Base-by-base conservation (phyloP, 2,797 vertebrate species). In the Lepus oiostolus region DNA sequence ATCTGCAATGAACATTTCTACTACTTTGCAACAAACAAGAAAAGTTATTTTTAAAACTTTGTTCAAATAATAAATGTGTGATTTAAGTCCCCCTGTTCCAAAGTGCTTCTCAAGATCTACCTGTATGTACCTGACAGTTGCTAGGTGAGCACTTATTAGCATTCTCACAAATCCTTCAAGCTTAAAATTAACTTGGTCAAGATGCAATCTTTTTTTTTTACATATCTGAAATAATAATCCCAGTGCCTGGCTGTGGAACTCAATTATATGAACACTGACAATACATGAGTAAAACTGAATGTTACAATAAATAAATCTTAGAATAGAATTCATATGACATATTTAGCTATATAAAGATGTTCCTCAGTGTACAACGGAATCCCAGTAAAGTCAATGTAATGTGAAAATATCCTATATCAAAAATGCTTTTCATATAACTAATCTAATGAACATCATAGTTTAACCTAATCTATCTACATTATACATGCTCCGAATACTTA, bases 161-260 rank as follows among this genome's bases (percentile, higher is more conserved):
- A 90, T 84, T 93, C 35, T 60, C 52, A 90, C 26, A 82, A 82
- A 90, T 79, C 32, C 32, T 93, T 84, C 90, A 80, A 63, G 60
- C 22, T 93, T 50, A 85, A 50, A 85, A 90, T 92, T 89, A 91
- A 89, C 38, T 83, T 91, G 54, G 52, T 87, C 71, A 76, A 42
- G 32, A 89, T 63, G 22, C 30, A 70, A 80, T 75, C 67, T 88
- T 85, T 35, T 72, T 70, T 85, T 95, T 93, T 94, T 52, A 86
- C 42, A 87, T 10, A 80, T 38, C 35, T 88, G 32, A 77, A 42
- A 70, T n/a, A 86, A 67, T 77, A 94, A 83, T 42, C n/a, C 21
- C 26, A 75, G 47, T 82, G 14, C 77, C 76, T 7, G 32, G 82
- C 11, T 50, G 72, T 14, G 5, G 62, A 30, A 28, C 35, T 94